Percentiles rank a stretch among this genome's conserved stretches.
Conservation (phyloP, 2,888 invertebrate genomes). For the Netelia virgata region DNA sequence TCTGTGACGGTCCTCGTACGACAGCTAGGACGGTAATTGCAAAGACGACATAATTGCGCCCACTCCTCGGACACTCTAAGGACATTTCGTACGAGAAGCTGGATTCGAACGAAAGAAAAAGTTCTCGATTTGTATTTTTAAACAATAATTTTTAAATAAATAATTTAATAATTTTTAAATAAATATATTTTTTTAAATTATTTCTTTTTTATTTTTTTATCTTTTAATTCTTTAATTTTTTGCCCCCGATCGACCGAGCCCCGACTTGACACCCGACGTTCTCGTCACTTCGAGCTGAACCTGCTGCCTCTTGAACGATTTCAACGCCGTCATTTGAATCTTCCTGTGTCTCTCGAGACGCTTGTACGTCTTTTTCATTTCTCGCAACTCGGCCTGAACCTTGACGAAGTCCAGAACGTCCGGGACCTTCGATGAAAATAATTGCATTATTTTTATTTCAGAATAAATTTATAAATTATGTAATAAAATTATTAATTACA, state of each 20-base stretch:
- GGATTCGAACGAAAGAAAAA: conserved; percentile 14
- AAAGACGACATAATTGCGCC: conserved; percentile 71
- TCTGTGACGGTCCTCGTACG: conserved; percentile 71
- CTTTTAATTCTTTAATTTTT: no score
- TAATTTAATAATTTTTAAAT: not conserved
- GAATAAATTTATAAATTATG: not conserved
- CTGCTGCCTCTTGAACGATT: conserved; percentile 57
- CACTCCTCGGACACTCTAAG: conserved; percentile 56
- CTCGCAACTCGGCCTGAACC: conserved; percentile 86
- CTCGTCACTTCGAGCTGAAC: conserved; percentile 46
- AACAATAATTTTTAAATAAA: not conserved
- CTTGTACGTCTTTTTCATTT: conserved; percentile 85
- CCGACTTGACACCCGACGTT: conserved; percentile 2
- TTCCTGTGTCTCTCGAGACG: conserved; percentile 78
- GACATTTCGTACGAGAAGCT: not conserved
- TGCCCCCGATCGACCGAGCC: conserved; percentile 4
- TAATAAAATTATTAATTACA: no score
- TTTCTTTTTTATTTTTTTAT: no score
- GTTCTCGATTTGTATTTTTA: not conserved
- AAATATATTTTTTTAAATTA: not conserved
- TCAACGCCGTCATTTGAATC: conserved; percentile 71
- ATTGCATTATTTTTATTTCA: not conserved
- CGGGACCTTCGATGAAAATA: conserved; percentile 82
- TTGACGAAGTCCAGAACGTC: conserved; percentile 87
- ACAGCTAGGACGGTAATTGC: conserved; percentile 53